Percentiles rank a stretch among this genome's conserved stretches.
Evolutionary conservation across 2,888 invertebrate species (phyloP).

Genomic region (Camptogramma bilineatum): DNA sequence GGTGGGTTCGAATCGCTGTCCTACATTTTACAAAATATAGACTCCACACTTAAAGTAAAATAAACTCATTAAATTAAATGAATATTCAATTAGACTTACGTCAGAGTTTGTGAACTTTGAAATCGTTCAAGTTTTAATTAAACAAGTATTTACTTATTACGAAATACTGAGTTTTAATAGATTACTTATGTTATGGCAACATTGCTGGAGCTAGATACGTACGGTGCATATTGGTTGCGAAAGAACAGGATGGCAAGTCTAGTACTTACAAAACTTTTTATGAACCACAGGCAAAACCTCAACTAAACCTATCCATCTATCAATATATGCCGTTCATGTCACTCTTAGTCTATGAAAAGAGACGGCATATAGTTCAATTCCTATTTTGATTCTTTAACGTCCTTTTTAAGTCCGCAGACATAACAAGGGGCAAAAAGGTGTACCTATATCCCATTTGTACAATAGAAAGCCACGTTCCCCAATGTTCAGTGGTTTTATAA

Average conservation of each 20-base stretch:
- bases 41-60: slow-evolving; percentile 3
- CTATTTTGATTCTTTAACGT: too few species aligned
- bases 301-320: too few species aligned
- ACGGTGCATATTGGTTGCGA: too few species aligned
- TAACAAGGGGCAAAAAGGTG: not conserved
- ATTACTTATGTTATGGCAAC: not conserved
- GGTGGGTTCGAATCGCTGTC: not conserved
- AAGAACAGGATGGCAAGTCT: too few species aligned
- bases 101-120: slow-evolving; percentile 31
- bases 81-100: slow-evolving; percentile 32
- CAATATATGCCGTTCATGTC: too few species aligned
- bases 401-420: too few species aligned
- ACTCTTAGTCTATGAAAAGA: too few species aligned
- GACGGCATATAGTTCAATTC: too few species aligned
- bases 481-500: slow-evolving; percentile 39
- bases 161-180: slow-evolving; percentile 5
- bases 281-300: too few species aligned
- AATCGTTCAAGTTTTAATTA: slow-evolving; percentile 38
- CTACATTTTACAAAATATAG: not conserved
- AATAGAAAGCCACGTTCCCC: slow-evolving; percentile 12
- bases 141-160: slow-evolving; percentile 27
- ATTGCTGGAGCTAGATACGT: too few species aligned
- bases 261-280: too few species aligned
- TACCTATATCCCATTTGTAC: slow-evolving; percentile 1
- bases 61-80: slow-evolving; percentile 20